Evolutionary conservation across 2,113 vertebrate genomes (phyloP).

Genomic region (Acrocephalus arundinaceus): DNA sequence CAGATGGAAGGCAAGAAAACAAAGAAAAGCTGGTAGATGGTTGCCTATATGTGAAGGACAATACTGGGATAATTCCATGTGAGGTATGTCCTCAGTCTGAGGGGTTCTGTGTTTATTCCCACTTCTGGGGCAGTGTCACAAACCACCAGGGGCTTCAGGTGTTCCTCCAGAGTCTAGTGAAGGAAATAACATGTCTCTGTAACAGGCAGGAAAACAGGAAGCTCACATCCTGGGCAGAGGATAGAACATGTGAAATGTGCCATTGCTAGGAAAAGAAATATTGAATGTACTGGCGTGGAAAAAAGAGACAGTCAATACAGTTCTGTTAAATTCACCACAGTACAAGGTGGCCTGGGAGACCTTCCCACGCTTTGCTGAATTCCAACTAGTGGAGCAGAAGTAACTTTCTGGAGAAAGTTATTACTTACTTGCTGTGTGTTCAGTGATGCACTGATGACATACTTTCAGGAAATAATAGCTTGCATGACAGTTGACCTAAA

Average conservation of each 20-base stretch:
- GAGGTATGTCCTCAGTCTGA: constrained; percentile 62
- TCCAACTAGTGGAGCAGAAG: background rate
- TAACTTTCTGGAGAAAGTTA: background rate
- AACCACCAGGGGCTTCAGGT: background rate
- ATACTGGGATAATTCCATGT: constrained; percentile 75
- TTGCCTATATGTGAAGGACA: constrained; percentile 74
- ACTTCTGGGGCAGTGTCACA: background rate
- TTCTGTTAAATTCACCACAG: background rate
- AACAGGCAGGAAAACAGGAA: background rate
- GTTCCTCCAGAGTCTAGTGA: background rate
- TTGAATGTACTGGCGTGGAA: background rate
- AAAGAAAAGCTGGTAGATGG: constrained; percentile 51
- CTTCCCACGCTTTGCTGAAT: background rate
- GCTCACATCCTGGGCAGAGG: background rate
- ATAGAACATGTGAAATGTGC: background rate
- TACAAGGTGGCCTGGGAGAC: background rate
- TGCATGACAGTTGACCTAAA: background rate
- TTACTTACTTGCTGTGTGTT: background rate
- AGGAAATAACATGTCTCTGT: background rate
- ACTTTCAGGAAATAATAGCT: background rate
- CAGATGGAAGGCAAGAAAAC: constrained; percentile 35
- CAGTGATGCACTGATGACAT: background rate
- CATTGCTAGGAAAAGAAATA: background rate
- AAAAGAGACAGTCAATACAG: background rate
- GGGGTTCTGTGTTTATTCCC: background rate